These are phyloP conservation scores for Decapterus maruadsi DNA, from an alignment of 2,797 vertebrate species.

Conservation along the genomic window DNA sequence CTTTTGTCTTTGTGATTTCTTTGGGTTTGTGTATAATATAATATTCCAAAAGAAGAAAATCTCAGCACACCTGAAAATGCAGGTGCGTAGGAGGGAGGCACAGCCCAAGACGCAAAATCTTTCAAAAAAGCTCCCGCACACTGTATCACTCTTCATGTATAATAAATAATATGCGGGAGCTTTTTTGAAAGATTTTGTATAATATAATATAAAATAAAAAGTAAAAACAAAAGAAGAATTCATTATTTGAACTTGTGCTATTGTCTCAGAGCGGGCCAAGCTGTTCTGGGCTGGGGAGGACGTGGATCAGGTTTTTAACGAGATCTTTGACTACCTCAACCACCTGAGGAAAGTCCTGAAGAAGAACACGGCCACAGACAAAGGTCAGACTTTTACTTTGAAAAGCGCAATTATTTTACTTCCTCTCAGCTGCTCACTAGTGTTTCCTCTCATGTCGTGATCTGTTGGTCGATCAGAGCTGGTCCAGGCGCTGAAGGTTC, in stretches of 20 bases:
- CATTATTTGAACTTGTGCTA: background rate
- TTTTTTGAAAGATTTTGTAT: no score
- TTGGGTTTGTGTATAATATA: no score
- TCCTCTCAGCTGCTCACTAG: background rate
- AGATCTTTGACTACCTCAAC: conserved; percentile 80
- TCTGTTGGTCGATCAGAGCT: conserved; percentile 67
- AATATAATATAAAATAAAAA: no score
- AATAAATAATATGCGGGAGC: no score
- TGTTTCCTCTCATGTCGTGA: background rate
- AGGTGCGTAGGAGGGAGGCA: no score
- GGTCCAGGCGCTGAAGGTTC: conserved; percentile 74
- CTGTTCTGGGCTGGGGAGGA: conserved; percentile 87
- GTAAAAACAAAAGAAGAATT: no score
- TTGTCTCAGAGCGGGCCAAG: conserved; percentile 86
- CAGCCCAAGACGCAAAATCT: no score
- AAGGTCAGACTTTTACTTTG: conserved; percentile 81
- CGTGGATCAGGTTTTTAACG: conserved; percentile 87
- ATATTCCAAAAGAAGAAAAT: no score
- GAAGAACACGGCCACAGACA: conserved; percentile 87
- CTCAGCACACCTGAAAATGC: no score
- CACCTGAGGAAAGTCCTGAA: conserved; percentile 88
- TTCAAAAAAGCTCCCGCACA: no score
- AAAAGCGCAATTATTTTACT: background rate
- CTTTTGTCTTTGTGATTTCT: no score
- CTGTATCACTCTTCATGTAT: no score